A percentile compares a stretch with the other conserved stretches of the same genome.
These are phyloP conservation scores for Aeoliscus strigatus DNA, from an alignment of 2,797 vertebrate species.

Conservation along the genomic window DNA sequence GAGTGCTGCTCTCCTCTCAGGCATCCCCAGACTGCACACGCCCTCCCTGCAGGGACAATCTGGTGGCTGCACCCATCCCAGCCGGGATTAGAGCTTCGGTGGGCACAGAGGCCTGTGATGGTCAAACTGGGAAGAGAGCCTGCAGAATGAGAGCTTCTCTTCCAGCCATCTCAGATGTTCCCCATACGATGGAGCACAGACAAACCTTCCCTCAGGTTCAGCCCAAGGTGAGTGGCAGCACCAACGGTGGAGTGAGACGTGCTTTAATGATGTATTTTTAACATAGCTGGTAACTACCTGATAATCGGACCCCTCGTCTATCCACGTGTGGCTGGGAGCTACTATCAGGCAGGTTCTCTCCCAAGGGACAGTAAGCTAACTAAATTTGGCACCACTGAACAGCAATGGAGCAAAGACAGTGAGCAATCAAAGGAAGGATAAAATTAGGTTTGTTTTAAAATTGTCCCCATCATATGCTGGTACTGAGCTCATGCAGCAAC, in stretches of 20 bases:
- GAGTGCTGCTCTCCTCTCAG: constrained; percentile 52
- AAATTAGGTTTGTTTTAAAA: constrained; percentile 65
- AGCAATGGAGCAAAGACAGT: constrained; percentile 39
- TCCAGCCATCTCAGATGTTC: constrained; percentile 64
- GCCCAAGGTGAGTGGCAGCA: constrained; percentile 54
- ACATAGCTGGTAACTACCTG: too few species aligned
- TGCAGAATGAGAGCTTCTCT: constrained; percentile 61
- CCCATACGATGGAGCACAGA: constrained; percentile 54
- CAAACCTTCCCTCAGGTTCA: constrained; percentile 39
- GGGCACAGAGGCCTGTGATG: constrained; percentile 46
- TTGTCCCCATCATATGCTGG: constrained; percentile 57
- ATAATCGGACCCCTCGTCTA: too few species aligned
- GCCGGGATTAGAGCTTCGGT: constrained; percentile 36
- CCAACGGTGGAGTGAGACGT: too few species aligned
- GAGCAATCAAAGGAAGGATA: constrained; percentile 64
- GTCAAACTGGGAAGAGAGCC: constrained; percentile 44
- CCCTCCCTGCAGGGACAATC: constrained; percentile 69
- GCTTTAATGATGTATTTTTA: too few species aligned
- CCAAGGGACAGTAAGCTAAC: constrained; percentile 37
- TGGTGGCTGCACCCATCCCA: constrained; percentile 68
- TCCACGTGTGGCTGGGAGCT: constrained; percentile 20
- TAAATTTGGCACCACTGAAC: constrained; percentile 51
- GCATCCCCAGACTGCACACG: constrained; percentile 54
- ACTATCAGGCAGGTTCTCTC: constrained; percentile 27
- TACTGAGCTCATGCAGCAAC: constrained; percentile 64